Conservation (phyloP, 2,797 vertebrate genomes). For the Moxostoma hubbsi region DNA sequence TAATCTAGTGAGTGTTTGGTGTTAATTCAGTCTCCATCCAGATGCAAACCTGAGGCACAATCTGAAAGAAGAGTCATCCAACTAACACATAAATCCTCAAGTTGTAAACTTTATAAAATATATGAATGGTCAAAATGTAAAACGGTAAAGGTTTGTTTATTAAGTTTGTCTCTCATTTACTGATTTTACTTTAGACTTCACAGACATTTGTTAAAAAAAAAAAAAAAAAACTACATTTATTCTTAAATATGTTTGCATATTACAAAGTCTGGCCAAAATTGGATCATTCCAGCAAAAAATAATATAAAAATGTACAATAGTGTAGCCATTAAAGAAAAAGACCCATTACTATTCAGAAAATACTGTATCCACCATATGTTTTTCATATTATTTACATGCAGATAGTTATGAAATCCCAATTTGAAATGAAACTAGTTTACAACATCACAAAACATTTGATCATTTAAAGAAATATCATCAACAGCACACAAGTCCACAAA, state of each 20-base stretch:
- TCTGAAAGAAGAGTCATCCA: no score
- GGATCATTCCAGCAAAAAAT: neutral
- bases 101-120: no score
- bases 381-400: constrained; percentile 75
- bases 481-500: neutral
- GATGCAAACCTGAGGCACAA: no score
- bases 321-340: constrained; percentile 66
- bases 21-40: no score
- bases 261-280: constrained; percentile 83
- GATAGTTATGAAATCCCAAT: constrained; percentile 34
- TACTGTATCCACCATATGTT: neutral
- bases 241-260: constrained; percentile 88
- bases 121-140: no score
- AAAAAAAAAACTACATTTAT: constrained; percentile 76
- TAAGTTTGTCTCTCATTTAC: no score
- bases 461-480: neutral
- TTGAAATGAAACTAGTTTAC: neutral
- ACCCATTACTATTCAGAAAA: neutral
- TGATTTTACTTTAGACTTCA: neutral
- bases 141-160: no score
- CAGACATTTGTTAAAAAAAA: constrained; percentile 68
- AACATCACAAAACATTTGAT: neutral
- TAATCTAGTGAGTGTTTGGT: neutral
- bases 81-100: no score
- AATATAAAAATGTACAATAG: constrained; percentile 82